Conservation (phyloP, 2,797 vertebrate species). For the Numenius phaeopus region DNA sequence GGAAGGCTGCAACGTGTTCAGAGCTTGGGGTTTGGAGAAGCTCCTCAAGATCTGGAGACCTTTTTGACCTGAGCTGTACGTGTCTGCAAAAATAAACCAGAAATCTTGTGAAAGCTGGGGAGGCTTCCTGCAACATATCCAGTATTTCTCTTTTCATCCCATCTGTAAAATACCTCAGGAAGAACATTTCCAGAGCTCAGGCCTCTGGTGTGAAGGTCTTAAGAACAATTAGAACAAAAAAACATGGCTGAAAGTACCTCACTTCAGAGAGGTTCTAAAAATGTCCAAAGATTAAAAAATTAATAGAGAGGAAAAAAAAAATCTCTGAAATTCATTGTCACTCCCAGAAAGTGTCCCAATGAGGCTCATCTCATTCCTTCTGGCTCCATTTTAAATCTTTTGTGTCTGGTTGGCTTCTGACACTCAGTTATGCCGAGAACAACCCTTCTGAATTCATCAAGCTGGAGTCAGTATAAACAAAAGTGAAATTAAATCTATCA, state of each 20-base stretch:
- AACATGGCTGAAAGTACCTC: not conserved
- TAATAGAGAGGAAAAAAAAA: not conserved
- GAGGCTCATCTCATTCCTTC: not conserved
- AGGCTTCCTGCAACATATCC: not conserved
- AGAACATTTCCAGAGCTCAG: not conserved
- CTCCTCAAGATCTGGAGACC: not conserved
- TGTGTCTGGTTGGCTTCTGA: not conserved
- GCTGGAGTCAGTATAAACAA: not conserved
- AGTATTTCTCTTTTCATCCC: not conserved
- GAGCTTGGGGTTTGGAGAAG: not conserved
- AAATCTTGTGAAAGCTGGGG: not conserved
- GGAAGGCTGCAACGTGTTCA: not conserved
- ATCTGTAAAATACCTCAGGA: not conserved
- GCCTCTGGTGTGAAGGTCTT: not conserved
- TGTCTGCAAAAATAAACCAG: not conserved
- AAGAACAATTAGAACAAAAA: not conserved
- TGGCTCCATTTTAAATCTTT: not conserved
- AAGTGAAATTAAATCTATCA: not conserved
- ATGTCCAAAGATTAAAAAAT: not conserved
- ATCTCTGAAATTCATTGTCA: not conserved
- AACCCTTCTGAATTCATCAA: not conserved
- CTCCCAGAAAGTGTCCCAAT: not conserved
- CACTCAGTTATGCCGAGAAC: not conserved
- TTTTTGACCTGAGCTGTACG: not conserved
- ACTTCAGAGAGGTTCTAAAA: not conserved